phyloP scores from a whole-genome alignment of 2,113 vertebrate species.

The Otis tarda region DNA sequence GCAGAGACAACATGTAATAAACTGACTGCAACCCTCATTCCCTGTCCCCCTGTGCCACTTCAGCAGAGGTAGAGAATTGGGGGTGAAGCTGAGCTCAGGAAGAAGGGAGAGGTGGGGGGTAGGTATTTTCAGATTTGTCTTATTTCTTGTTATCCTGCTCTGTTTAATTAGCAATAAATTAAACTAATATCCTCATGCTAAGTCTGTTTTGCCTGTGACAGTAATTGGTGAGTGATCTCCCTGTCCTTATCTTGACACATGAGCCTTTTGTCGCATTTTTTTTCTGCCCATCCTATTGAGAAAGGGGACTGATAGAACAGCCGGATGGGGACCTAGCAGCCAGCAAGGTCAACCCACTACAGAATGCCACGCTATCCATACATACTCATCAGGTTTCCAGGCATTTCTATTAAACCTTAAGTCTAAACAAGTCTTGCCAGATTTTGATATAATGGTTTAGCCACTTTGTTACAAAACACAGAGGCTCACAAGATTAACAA shows the following conservation, averaged over 20 bases:
- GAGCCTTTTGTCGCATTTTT: not conserved
- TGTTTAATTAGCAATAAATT: not conserved
- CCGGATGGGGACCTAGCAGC: not conserved
- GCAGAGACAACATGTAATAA: not conserved
- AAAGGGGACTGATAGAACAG: not conserved
- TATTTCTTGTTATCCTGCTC: not conserved
- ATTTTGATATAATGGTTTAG: not conserved
- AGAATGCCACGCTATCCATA: rapidly evolving
- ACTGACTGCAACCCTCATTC: not conserved
- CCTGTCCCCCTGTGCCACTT: no score
- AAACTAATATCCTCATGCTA: not conserved
- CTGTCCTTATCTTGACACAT: not conserved
- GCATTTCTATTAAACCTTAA: not conserved
- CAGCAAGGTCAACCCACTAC: not conserved
- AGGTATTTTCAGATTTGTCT: not conserved
- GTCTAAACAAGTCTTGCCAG: not conserved
- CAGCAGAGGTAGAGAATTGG: not conserved
- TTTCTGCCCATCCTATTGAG: not conserved
- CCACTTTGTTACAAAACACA: not conserved
- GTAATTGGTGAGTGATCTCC: not conserved
- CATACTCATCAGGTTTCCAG: not conserved
- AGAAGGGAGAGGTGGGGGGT: not conserved
- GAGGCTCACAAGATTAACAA: not conserved
- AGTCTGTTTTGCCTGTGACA: not conserved
- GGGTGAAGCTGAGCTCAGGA: not conserved